Evolutionary conservation across 2,797 vertebrate genomes (phyloP).

Genomic region (Silurus lanzhouensis): DNA sequence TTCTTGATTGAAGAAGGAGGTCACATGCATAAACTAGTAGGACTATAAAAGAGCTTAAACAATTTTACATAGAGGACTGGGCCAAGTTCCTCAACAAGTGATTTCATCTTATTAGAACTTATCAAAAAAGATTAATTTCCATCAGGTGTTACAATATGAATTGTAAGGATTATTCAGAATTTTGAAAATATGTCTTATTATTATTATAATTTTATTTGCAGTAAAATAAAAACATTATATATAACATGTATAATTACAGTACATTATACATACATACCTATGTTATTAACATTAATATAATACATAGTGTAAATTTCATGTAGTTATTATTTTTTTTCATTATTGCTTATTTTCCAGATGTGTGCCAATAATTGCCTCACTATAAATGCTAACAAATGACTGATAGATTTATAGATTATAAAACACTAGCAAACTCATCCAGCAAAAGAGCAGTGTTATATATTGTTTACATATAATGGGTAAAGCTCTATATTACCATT

Average conservation of each 20-base stretch:
- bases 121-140: not conserved
- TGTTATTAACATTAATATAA: too few species aligned
- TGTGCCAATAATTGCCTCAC: not conserved
- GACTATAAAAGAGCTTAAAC: not conserved
- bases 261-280: too few species aligned
- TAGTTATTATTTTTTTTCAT: not conserved
- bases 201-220: too few species aligned
- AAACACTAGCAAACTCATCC: not conserved
- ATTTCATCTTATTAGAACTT: not conserved
- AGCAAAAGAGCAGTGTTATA: not conserved
- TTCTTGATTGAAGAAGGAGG: not conserved
- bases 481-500: not conserved
- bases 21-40: not conserved
- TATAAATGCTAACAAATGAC: not conserved
- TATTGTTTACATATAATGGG: not conserved
- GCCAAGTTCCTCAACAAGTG: not conserved
- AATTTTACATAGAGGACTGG: not conserved
- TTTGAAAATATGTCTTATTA: not conserved
- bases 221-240: too few species aligned
- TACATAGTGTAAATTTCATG: too few species aligned
- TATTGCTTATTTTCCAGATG: not conserved
- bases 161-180: not conserved
- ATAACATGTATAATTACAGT: too few species aligned
- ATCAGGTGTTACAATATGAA: not conserved
- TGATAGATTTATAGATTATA: not conserved